Conservation (phyloP, 2,797 vertebrate species). For the Acipenser oxyrinchus region DNA sequence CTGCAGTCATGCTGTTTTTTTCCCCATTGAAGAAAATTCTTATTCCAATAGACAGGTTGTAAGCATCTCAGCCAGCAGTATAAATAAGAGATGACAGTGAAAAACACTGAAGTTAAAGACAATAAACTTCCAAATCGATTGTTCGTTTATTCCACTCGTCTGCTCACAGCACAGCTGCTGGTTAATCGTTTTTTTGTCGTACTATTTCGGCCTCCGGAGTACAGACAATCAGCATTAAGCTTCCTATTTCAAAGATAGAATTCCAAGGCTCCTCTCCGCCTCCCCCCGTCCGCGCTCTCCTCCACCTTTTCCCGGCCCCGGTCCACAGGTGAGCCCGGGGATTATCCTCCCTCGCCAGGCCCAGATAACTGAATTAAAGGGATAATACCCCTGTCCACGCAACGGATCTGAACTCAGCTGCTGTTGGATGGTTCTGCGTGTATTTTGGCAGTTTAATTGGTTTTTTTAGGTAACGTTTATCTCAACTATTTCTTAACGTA, state of each 20-base stretch:
- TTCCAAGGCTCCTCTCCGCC: constrained; percentile 18
- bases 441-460: constrained; percentile 1
- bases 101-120: background rate
- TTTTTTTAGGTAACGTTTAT: constrained; percentile 14
- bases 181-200: constrained; percentile 6
- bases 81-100: background rate
- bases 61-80: background rate
- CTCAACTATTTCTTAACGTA: constrained; percentile 16
- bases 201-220: constrained; percentile 11
- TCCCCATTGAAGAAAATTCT: background rate
- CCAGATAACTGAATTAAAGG: constrained; percentile 28
- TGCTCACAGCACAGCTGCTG: constrained; percentile 28
- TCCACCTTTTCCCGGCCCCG: constrained; percentile 34
- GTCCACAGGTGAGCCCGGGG: constrained; percentile 46
- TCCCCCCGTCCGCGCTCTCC: constrained; percentile 5
- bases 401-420: background rate
- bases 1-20: background rate
- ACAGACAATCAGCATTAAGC: constrained; percentile 8
- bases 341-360: constrained; percentile 54
- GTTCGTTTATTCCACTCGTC: constrained; percentile 8
- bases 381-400: constrained; percentile 21
- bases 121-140: background rate
- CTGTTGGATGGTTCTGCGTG: background rate
- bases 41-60: background rate
- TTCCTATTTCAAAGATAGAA: constrained; percentile 9